phyloP scores from a whole-genome alignment of 2,113 vertebrate species.

The Madoqua kirkii region DNA sequence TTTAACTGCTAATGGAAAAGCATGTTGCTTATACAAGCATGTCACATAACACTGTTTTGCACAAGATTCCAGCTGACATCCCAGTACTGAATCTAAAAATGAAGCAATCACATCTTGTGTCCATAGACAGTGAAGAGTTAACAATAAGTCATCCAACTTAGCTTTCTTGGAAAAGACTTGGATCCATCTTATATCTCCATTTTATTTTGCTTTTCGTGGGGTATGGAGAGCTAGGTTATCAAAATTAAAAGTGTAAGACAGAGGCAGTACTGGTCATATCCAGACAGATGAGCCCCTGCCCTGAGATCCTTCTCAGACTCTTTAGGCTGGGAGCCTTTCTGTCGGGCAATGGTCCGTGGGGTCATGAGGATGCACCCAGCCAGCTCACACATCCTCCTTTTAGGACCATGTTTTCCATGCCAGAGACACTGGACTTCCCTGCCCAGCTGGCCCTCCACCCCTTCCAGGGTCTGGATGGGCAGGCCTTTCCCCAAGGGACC shows the following conservation, averaged over 20 bases:
- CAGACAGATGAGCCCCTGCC: background rate
- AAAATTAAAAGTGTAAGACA: conserved; percentile 28
- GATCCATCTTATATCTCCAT: conserved; percentile 62
- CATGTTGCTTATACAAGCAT: background rate
- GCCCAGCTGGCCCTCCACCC: too few species aligned
- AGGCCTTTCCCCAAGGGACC: background rate
- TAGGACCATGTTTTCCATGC: background rate
- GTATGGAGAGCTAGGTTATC: conserved; percentile 23
- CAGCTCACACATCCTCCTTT: background rate
- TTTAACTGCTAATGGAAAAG: background rate
- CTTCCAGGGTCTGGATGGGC: background rate
- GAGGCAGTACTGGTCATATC: background rate
- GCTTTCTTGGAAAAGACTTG: conserved; percentile 26
- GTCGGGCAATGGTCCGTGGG: background rate
- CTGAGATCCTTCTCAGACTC: background rate
- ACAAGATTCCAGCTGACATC: background rate
- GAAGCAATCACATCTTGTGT: conserved; percentile 28
- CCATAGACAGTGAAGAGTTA: conserved; percentile 36
- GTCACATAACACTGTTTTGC: background rate
- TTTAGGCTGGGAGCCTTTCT: background rate
- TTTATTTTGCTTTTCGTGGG: background rate
- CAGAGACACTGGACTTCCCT: background rate
- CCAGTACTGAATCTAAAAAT: background rate
- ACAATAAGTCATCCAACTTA: conserved; percentile 4
- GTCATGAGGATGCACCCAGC: background rate